Evolutionary conservation across 2,888 invertebrate genomes (phyloP), one percentile per base, ranked within the genome.

Genomic region (Tethea ocularis): DNA sequence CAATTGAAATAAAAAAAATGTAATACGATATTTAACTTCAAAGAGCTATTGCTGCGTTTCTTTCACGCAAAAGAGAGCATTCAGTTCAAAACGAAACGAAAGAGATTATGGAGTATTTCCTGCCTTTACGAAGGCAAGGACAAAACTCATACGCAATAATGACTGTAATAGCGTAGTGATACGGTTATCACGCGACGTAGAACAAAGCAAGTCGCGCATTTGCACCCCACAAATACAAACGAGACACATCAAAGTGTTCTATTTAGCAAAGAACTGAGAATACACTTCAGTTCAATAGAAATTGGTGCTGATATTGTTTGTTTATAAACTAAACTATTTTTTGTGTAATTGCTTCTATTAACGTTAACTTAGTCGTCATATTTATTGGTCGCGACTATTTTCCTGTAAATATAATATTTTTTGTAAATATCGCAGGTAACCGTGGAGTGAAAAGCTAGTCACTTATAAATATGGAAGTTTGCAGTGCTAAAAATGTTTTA

Each of bases 201-300:
- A 41, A 66, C 69, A 66, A 60, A 61, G 63, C 63, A 66, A 57
- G 59, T 60, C 57, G 62, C 66, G 59, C 59, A 62, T 71, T 67
- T 60, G 51, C 66, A 64, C 62, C 56, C 63, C 71, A 68, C 61
- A 69, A 67, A 61, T 60, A 61, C 60, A 57, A 61, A 59, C 51
- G 59, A 59, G 57, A 53, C 52, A 63, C 72, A 62, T 71, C 74
- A 74, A 71, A 73, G 73, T 68, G 63, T 66, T 65, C 57, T 69
- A 60, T 68, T 68, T 68, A 55, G 61, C 57, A 68, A 69, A 64
- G 64, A 70, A 65, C 59, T 69, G 68, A 62, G 61, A 56, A 51
- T 68, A 71, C 68, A 72, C 52, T 60, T 10, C 17, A 46, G 46
- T 17, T 41, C n/a, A 10, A 1, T n/a, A n/a, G 6, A 41, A 38